Evolutionary conservation across 2,797 vertebrate genomes (phyloP), one percentile per base, ranked within the genome.

Genomic region (Microchirus variegatus): DNA sequence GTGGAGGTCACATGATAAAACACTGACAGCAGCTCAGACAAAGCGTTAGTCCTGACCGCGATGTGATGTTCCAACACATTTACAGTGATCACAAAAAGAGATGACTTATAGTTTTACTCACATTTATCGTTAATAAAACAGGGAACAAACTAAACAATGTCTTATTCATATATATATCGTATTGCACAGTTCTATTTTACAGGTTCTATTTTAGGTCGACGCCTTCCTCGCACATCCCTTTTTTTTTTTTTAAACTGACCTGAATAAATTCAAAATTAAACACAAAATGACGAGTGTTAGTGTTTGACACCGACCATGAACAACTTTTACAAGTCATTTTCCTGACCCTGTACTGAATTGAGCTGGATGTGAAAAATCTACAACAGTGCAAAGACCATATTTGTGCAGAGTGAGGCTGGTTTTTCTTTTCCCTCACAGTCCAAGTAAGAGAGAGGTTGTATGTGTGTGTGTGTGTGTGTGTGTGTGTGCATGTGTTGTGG

Each of bases 131-230:
- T 3, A 38, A 38, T 15, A 22, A 22, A 22, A n/a, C 14, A 50
- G 17, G 47, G n/a, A 79, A 61, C 16, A 41, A 75, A 11, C 44
- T 13, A 44, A 48, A 57, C 43, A 74, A 42, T 38, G 15, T 55
- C n/a, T 51, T 14, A 43, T 37, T 53, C 58, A 15, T 66, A 2
- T 43, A n/a, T n/a, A n/a, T 14, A 17, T 72, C 16, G 60, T 87
- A 84, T 84, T 89, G 83, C 85, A 86, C 86, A 71, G 62, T 38
- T 41, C 38, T 10, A 50, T 63, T 59, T 58, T 51, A 66, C 70
- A 76, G 50, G 44, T 61, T 78, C 56, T 61, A 55, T 15, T 55
- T 53, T 22, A 56, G 59, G 54, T 48, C 35, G 18, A 5, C 15
- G 11, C 11, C 50, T 18, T n/a, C 12, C 10, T 15, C 10, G 26